Base-by-base conservation (phyloP, 2,113 vertebrate species). In the Hoplias malabaricus region DNA sequence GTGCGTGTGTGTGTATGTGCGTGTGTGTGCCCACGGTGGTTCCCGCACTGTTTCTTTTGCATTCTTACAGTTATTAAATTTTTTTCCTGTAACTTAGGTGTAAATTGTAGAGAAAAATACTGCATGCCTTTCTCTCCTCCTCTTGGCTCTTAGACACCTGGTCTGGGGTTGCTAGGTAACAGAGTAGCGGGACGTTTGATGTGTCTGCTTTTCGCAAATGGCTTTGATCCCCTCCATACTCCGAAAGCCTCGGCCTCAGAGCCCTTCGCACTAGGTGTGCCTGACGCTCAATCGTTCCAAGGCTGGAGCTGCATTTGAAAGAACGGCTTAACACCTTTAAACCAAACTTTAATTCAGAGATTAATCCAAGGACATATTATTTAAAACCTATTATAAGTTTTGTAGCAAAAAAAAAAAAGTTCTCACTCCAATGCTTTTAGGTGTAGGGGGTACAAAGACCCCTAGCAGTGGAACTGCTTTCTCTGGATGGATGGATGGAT, bases 141-240 rank as follows among this genome's bases (percentile, higher is more conserved):
- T 86, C 29, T 75, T 57, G 77, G 63, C 83, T 77, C 80, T 68
- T 76, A 78, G 88, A 90, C 87, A 90, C 88, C 88, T 91, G 90
- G 89, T 89, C 88, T 82, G 82, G 68, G 77, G 92, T 93, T 92
- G 91, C 90, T 93, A 91, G 90, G 92, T 87, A 92, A 92, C 92
- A 82, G 86, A 68, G 84, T 84, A 75, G 61, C 14, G 83, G 80
- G 23, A 80, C 79, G 84, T 89, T 85, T 91, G 89, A 89, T 89
- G 86, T 86, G 86, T 86, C 81, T 80, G 84, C 88, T 87, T 85
- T 90, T 89, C 88, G 86, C 80, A 89, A 90, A 90, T 86, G 86
- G 86, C 90, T 90, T 91, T 92, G 90, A 92, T 92, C 90, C 87
- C 86, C 84, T 83, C 46, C 61, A 78, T 86, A 83, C 84, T 65